Percentiles rank a stretch among this genome's conserved stretches.
Conservation (phyloP, 2,888 invertebrate genomes). For the Mimachlamys varia region DNA sequence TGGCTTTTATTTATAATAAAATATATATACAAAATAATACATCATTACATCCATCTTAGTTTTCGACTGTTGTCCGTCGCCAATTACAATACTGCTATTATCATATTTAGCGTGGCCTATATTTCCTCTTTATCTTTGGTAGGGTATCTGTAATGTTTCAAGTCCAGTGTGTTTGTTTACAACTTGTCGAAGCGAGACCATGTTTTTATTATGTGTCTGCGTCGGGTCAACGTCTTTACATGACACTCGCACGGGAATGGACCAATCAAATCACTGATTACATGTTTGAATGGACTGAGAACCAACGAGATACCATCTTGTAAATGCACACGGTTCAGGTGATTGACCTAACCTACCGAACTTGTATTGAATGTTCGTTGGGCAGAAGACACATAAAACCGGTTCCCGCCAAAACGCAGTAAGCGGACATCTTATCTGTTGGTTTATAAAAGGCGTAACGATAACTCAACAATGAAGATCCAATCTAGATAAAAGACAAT, state of each 20-base stretch:
- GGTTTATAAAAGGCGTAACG: neutral
- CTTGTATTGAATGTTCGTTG: neutral
- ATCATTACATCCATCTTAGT: neutral
- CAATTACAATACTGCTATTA: neutral
- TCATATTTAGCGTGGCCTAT: neutral
- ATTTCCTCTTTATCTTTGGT: neutral
- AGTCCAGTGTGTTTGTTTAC: neutral
- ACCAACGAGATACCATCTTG: slow-evolving; percentile 25
- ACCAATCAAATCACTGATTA: neutral
- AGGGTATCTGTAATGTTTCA: neutral
- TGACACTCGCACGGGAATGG: neutral
- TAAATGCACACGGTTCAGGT: slow-evolving; percentile 22
- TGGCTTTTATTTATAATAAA: neutral
- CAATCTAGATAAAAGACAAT: neutral
- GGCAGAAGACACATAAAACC: neutral
- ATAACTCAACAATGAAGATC: slow-evolving; percentile 17
- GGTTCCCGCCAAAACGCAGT: neutral
- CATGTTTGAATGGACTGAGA: slow-evolving; percentile 1
- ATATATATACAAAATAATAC: neutral
- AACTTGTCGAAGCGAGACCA: neutral
- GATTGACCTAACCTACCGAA: neutral
- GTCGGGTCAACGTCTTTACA: neutral
- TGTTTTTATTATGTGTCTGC: slow-evolving; percentile 18
- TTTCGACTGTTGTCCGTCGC: neutral
- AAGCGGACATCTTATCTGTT: neutral